Conservation (phyloP, 2,113 vertebrate genomes). For the Rallus limicola region DNA sequence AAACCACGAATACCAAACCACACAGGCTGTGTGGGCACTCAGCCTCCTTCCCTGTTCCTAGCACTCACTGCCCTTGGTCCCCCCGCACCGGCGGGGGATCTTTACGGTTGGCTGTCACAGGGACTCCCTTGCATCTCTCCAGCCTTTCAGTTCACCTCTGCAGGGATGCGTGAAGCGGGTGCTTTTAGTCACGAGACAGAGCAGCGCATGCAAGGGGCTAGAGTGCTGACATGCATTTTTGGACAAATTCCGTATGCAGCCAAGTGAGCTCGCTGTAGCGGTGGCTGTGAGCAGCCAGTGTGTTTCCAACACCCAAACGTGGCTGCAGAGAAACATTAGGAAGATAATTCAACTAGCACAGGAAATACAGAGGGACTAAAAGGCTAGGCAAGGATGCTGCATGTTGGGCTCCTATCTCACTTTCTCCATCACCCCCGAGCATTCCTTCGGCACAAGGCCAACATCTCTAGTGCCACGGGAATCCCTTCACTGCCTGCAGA, state of each 20-base stretch:
- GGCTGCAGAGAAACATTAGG: neutral
- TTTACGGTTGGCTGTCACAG: neutral
- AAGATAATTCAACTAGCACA: neutral
- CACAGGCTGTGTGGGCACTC: accelerated
- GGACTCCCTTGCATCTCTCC: neutral
- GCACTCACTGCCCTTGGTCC: too few species aligned
- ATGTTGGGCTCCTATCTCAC: neutral
- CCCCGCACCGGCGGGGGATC: accelerated
- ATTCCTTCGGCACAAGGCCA: neutral
- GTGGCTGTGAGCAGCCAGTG: accelerated
- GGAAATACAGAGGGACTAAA: neutral
- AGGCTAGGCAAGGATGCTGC: accelerated
- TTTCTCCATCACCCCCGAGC: neutral
- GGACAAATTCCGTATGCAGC: neutral
- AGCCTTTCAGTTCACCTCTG: accelerated
- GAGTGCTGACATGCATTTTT: neutral
- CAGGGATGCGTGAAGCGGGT: accelerated
- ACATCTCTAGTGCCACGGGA: neutral
- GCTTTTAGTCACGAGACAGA: neutral
- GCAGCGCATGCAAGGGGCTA: accelerated
- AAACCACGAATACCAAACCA: neutral
- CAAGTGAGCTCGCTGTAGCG: neutral
- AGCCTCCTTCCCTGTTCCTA: neutral
- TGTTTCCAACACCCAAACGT: accelerated
- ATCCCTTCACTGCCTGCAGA: neutral